Conservation (phyloP, 2,113 vertebrate genomes). For the Malurus cyaneus region DNA sequence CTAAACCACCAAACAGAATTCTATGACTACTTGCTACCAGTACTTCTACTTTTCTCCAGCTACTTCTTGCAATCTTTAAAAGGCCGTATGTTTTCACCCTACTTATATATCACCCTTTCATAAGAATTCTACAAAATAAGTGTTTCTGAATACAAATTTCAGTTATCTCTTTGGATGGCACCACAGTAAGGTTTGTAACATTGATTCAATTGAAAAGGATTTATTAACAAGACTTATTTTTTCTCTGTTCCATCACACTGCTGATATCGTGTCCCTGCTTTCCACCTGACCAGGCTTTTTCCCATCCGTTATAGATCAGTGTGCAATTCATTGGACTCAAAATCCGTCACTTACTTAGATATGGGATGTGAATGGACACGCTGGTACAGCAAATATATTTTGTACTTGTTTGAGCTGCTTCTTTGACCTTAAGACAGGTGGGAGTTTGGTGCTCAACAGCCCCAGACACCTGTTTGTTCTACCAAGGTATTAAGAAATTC, state of each 20-base stretch:
- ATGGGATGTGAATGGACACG: neutral
- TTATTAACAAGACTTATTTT: neutral
- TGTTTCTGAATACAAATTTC: neutral
- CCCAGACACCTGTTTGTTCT: neutral
- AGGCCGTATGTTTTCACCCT: neutral
- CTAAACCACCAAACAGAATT: neutral
- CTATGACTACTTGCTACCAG: neutral
- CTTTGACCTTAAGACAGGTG: neutral
- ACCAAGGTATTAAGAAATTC: neutral
- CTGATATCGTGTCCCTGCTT: neutral
- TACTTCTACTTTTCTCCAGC: neutral
- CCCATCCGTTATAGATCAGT: neutral
- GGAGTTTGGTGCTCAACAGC: accelerated
- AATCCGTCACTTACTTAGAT: neutral
- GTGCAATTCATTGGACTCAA: neutral
- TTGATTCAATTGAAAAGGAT: neutral
- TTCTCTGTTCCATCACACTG: neutral
- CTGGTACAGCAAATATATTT: neutral
- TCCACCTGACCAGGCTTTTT: neutral
- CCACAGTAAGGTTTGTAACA: neutral
- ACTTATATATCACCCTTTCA: neutral
- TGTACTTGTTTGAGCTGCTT: neutral
- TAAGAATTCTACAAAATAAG: neutral
- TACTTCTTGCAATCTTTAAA: neutral
- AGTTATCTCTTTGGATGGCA: neutral